Evolutionary conservation across 2,888 invertebrate genomes (phyloP).

Genomic region (Scaptomyza caliginosa): DNA sequence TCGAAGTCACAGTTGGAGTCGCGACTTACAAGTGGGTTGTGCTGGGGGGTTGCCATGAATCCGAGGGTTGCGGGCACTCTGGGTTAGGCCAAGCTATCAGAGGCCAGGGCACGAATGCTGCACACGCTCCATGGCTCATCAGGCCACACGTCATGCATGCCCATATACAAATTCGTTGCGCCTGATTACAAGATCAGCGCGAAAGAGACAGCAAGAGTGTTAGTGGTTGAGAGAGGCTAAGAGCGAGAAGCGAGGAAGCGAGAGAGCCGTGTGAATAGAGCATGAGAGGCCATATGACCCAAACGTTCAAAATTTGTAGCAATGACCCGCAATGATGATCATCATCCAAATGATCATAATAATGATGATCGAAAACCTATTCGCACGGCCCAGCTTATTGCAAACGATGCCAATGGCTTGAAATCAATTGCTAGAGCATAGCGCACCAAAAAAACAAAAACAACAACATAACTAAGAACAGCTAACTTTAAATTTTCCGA

Average conservation of each 20-base stretch:
- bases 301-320: slow-evolving; percentile 81
- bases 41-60: not conserved
- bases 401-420: slow-evolving; percentile 77
- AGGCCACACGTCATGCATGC: slow-evolving; percentile 81
- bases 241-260: not conserved
- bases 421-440: slow-evolving; percentile 76
- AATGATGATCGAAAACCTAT: slow-evolving; percentile 68
- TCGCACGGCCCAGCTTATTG: slow-evolving; percentile 76
- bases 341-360: slow-evolving; percentile 28
- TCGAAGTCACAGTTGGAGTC: slow-evolving; percentile 24
- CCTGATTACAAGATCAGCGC: slow-evolving; percentile 75
- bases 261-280: slow-evolving; percentile 69
- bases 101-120: slow-evolving; percentile 54
- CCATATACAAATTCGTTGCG: slow-evolving; percentile 80
- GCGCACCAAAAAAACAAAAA: slow-evolving; percentile 38
- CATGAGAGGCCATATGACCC: slow-evolving; percentile 71
- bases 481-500: not conserved
- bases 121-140: slow-evolving; percentile 70
- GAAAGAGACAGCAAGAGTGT: slow-evolving; percentile 2
- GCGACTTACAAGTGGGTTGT: slow-evolving; percentile 6
- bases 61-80: slow-evolving; percentile 2
- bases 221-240: not conserved
- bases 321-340: slow-evolving; percentile 65
- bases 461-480: slow-evolving; percentile 14
- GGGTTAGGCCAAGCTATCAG: slow-evolving; percentile 28